Evolutionary conservation across 2,113 vertebrate genomes (phyloP).

Genomic region (Phoenicopterus ruber): DNA sequence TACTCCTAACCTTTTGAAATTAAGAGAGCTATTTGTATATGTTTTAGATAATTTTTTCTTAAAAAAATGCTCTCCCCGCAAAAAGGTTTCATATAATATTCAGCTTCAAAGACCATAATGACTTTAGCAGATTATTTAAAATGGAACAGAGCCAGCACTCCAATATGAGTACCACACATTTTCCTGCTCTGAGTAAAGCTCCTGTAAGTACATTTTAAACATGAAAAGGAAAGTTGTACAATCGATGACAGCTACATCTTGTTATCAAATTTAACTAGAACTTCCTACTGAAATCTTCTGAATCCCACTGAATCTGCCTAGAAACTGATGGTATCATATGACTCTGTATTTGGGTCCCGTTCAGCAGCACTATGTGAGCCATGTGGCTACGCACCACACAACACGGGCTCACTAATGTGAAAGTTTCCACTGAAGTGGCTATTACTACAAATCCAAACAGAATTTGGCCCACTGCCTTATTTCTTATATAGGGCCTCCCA

Average conservation of each 20-base stretch:
- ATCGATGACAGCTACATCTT: background rate
- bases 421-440: background rate
- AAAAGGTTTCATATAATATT: background rate
- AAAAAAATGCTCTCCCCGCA: background rate
- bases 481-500: background rate
- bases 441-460: background rate
- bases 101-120: constrained; percentile 50
- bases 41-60: background rate
- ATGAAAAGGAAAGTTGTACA: background rate
- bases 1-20: background rate
- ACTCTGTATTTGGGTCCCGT: background rate
- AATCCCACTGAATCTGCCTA: background rate
- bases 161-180: constrained; percentile 47
- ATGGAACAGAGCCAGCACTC: constrained; percentile 49
- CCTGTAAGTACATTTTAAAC: background rate
- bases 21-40: background rate
- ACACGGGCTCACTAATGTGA: background rate
- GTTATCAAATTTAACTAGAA: constrained; percentile 21
- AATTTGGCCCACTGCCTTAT: background rate
- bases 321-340: background rate
- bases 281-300: background rate
- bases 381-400: background rate
- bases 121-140: constrained; percentile 71
- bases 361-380: background rate
- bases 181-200: constrained; percentile 49